Evolutionary conservation across 2,888 invertebrate genomes (phyloP).

Genomic region (Ophonus ardosiacus): DNA sequence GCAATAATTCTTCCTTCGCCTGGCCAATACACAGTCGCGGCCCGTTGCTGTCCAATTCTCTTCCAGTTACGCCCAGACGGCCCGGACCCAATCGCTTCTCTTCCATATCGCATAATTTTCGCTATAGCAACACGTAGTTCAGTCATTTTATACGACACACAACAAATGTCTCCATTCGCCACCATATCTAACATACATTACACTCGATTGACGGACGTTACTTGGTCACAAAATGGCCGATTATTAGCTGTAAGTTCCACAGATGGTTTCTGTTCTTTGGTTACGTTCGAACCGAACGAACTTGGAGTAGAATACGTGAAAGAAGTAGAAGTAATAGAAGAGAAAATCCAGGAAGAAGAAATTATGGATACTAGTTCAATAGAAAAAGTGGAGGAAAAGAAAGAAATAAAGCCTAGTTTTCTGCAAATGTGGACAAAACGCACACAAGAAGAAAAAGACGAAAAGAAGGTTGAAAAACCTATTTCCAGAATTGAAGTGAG

Average conservation of each 20-base stretch:
- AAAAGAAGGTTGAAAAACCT: slow-evolving; percentile 60
- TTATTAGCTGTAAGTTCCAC: slow-evolving; percentile 89
- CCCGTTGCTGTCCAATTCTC: slow-evolving; percentile 87
- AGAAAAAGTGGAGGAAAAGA: slow-evolving; percentile 62
- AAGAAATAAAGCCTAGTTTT: slow-evolving; percentile 69
- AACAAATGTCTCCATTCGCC: slow-evolving; percentile 88
- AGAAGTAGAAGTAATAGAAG: slow-evolving; percentile 72
- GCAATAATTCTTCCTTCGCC: slow-evolving; percentile 87
- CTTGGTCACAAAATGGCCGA: slow-evolving; percentile 91
- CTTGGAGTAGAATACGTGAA: slow-evolving; percentile 81
- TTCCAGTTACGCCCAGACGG: slow-evolving; percentile 81
- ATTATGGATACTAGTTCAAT: slow-evolving; percentile 63
- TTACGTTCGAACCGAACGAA: slow-evolving; percentile 86
- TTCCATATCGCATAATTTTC: slow-evolving; percentile 90
- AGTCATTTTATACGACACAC: slow-evolving; percentile 92
- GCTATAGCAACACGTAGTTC: slow-evolving; percentile 94
- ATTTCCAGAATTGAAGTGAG: slow-evolving; percentile 48
- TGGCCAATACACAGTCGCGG: slow-evolving; percentile 89
- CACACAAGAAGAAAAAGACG: slow-evolving; percentile 67
- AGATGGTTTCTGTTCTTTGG: slow-evolving; percentile 92
- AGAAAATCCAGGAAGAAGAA: slow-evolving; percentile 70
- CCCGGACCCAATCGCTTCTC: slow-evolving; percentile 77
- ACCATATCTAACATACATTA: slow-evolving; percentile 91
- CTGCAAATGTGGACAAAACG: slow-evolving; percentile 72
- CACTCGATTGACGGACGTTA: slow-evolving; percentile 90